Evolutionary conservation across 2,888 invertebrate genomes (phyloP), one percentile per base, ranked within the genome.

Genomic region (Lissonota sp.): DNA sequence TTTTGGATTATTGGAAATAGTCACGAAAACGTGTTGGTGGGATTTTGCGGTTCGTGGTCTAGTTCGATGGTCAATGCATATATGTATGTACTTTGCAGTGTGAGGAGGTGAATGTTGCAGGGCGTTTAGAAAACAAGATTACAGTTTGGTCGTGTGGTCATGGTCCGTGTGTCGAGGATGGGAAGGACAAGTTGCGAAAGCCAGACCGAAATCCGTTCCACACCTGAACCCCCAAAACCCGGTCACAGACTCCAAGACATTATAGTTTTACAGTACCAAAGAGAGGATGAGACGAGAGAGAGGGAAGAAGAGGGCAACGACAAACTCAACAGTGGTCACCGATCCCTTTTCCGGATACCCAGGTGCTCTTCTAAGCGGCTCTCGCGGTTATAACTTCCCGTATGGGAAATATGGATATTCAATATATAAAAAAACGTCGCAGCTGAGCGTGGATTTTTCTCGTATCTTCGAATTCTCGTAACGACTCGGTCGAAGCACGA

Each of bases 111-210:
- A 79, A 89, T 91, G 88, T 90, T 90, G 86, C 84, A 83, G 82
- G 87, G 87, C 89, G 88, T 90, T 90, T 90, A 86, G 91, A 90
- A 91, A 91, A 91, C 90, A 90, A 89, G 90, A 91, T 91, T 91
- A 91, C 88, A 90, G 90, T 90, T 90, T 85, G 86, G 84, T 72
- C 74, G 74, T 69, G 44, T 69, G 62, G 53, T 55, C 26, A 69
- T 66, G 71, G 71, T 66, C 49, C 42, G 46, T 55, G 69, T 39
- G 51, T 10, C 39, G 46, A 16, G 37, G 60, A 6, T 7, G 49
- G 70, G 40, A 69, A 74, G 57, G 46, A 39, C 53, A 39, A 69
- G 55, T 39, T 14, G 12, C 72, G 67, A 69, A 73, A 77, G 63
- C 63, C 64, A 63, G 53, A 80, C 72, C 67, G 42, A 80, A 80